Base-by-base conservation (phyloP, 1,140 invertebrate species). In the Drosophila ercepeae region DNA sequence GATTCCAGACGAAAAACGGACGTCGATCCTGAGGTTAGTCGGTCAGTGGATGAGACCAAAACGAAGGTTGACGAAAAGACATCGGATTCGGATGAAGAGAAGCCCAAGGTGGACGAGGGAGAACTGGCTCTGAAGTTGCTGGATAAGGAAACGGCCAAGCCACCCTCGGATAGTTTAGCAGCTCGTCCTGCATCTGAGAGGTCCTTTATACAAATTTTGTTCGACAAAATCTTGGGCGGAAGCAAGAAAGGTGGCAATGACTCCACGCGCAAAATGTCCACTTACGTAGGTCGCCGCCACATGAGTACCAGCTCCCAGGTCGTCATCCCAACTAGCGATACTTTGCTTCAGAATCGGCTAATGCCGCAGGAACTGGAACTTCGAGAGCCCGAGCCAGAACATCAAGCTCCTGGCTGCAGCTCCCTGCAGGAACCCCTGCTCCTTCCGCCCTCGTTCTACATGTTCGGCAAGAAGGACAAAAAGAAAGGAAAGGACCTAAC, bases 71-170 rank as follows among this genome's bases (percentile, higher is more conserved):
- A 23, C 4, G 19, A 34, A 21, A 21, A 21, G 4, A 2, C 21
- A 21, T 21, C 41, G 25, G 34, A 11, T 36, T 9, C 16, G 2
- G 11, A 32, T 3, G 61, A 48, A 9, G 21, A 60, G 0, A 61
- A 13, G n/a, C 60, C 60, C 6, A 2, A 48, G 23, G 13, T 64
- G 13, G 57, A 64, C 9, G 4, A 48, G 1, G 60, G 60, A 18
- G 60, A 64, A 9, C 42, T 64, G 13, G 6, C 57, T 5, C 18
- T 64, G 9, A 64, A 64, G 5, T 19, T 64, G n/a, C 16, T 39
- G 5, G 60, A 64, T 16, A 41, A n/a, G 7, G 39, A 36, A 4
- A 13, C n/a, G 5, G 25, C 19, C 4, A 8, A 1, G 19, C 6
- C 23, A 4, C 5, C 6, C 0, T 0, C 3, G 4, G 29, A 8